phyloP scores from a whole-genome alignment of 1,140 invertebrate species.

The Sycophaga agraensis region DNA sequence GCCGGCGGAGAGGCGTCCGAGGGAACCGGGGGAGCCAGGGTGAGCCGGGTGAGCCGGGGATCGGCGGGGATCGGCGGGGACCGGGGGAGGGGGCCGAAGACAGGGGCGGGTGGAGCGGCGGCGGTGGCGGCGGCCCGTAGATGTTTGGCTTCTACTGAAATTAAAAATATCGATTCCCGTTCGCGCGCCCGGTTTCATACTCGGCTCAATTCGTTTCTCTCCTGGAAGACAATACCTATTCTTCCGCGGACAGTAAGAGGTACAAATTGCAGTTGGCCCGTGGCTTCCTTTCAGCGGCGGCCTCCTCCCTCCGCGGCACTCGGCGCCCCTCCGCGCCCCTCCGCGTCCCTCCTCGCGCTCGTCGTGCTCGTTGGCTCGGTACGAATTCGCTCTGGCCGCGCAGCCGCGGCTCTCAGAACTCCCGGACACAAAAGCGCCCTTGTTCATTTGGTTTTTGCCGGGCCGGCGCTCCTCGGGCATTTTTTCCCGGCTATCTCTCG shows the following conservation, averaged over 20 bases:
- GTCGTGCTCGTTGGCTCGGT: slow-evolving; percentile 2
- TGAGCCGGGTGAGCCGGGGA: too few relatives aligned
- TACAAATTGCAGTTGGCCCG: slow-evolving; percentile 57
- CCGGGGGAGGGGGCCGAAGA: too few relatives aligned
- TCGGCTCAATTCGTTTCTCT: slow-evolving; percentile 57
- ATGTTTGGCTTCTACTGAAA: slow-evolving; percentile 60
- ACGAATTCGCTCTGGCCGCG: slow-evolving; percentile 24
- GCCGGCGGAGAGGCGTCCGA: too few relatives aligned
- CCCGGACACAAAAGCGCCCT: slow-evolving; percentile 54
- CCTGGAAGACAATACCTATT: slow-evolving; percentile 58
- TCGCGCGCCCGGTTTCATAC: slow-evolving; percentile 52
- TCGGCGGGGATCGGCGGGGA: too few relatives aligned
- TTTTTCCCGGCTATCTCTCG: too few relatives aligned
- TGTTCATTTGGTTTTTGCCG: slow-evolving; percentile 52
- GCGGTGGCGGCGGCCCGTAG: slow-evolving; percentile 14
- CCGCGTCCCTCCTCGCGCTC: background rate
- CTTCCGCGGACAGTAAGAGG: slow-evolving; percentile 58
- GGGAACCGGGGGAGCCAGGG: background rate
- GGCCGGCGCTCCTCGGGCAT: background rate
- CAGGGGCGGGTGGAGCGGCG: background rate
- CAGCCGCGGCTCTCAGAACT: slow-evolving; percentile 43
- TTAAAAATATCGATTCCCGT: slow-evolving; percentile 60
- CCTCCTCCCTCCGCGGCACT: slow-evolving; percentile 17
- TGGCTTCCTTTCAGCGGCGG: slow-evolving; percentile 12
- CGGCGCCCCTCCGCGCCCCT: slow-evolving; percentile 1